These are phyloP conservation scores for Lomographa bimaculata DNA, from an alignment of 2,888 invertebrate genomes.

Conservation along the genomic window DNA sequence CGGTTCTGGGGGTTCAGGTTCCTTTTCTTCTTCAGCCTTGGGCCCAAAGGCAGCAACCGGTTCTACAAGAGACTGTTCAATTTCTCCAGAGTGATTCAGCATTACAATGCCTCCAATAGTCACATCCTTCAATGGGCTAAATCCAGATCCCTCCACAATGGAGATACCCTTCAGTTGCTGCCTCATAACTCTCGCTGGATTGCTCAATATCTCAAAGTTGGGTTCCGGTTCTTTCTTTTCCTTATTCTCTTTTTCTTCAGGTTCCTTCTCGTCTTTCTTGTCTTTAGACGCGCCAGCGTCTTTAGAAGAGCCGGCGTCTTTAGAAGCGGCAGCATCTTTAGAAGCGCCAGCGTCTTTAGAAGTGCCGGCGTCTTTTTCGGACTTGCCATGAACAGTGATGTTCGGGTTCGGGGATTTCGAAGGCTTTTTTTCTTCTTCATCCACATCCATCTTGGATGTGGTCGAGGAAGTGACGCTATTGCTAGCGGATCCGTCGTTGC, in stretches of 20 bases:
- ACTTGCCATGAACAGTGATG: constrained; percentile 76
- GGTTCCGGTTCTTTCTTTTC: constrained; percentile 95
- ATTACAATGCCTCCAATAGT: constrained; percentile 98
- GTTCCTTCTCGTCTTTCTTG: constrained; percentile 78
- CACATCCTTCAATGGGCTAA: constrained; percentile 94
- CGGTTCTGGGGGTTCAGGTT: constrained; percentile 98
- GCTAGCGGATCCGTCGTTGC: constrained; percentile 85
- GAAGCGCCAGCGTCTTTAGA: constrained; percentile 40
- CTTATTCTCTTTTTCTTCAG: constrained; percentile 71
- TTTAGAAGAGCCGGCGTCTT: constrained; percentile 42
- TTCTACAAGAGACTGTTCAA: constrained; percentile 94
- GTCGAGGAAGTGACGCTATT: constrained; percentile 78
- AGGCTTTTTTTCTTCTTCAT: constrained; percentile 84
- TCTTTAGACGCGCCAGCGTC: constrained; percentile 70
- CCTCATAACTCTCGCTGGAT: constrained; percentile 97
- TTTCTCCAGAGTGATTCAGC: constrained; percentile 92
- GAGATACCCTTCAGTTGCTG: constrained; percentile 93
- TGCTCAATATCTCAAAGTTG: constrained; percentile 94
- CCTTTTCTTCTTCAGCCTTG: constrained; percentile 96
- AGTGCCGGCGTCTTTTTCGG: constrained; percentile 58
- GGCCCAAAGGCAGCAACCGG: constrained; percentile 96
- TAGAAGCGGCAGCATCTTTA: constrained; percentile 77
- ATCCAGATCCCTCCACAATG: constrained; percentile 91
- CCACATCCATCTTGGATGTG: constrained; percentile 95
- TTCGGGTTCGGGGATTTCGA: constrained; percentile 76